phyloP scores from a whole-genome alignment of 2,797 vertebrate genomes.

The Myoxocephalus aenaeus region DNA sequence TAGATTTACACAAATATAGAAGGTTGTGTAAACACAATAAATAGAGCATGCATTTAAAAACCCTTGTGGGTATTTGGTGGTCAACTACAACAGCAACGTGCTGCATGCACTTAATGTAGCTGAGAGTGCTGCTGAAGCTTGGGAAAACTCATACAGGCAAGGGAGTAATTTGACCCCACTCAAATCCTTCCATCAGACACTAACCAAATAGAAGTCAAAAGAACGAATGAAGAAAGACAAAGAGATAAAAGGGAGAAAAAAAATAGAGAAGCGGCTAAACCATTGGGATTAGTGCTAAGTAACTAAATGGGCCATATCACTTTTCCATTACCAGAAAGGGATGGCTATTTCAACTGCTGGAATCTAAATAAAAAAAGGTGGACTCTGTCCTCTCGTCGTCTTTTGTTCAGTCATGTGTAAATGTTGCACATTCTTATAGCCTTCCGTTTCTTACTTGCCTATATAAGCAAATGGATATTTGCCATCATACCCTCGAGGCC shows the following conservation, averaged over 20 bases:
- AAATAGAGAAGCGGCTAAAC: conserved; percentile 67
- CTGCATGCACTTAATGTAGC: conserved; percentile 51
- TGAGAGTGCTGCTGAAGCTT: conserved; percentile 48
- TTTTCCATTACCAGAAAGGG: conserved; percentile 80
- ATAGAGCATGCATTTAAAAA: conserved; percentile 52
- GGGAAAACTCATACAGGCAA: conserved; percentile 51
- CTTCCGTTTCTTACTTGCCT: conserved; percentile 35
- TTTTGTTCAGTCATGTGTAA: conserved; percentile 67
- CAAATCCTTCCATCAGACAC: conserved; percentile 72
- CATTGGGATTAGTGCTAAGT: conserved; percentile 80
- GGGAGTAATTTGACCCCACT: conserved; percentile 69
- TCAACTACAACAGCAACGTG: conserved; percentile 44
- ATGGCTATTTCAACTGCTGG: conserved; percentile 74
- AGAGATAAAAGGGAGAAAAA: conserved; percentile 58
- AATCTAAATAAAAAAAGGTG: conserved; percentile 79
- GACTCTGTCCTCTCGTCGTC: conserved; percentile 52
- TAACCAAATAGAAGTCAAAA: conserved; percentile 72
- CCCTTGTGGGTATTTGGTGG: conserved; percentile 52
- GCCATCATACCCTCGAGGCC: conserved; percentile 70
- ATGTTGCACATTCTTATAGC: conserved; percentile 51
- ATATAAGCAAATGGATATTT: conserved; percentile 77
- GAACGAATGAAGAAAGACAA: conserved; percentile 59
- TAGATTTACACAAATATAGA: conserved; percentile 11
- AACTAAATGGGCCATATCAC: conserved; percentile 83
- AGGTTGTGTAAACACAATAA: conserved; percentile 41